Evolutionary conservation across 1,140 invertebrate species (phyloP).

Genomic region (Plectrocnemia conspersa): DNA sequence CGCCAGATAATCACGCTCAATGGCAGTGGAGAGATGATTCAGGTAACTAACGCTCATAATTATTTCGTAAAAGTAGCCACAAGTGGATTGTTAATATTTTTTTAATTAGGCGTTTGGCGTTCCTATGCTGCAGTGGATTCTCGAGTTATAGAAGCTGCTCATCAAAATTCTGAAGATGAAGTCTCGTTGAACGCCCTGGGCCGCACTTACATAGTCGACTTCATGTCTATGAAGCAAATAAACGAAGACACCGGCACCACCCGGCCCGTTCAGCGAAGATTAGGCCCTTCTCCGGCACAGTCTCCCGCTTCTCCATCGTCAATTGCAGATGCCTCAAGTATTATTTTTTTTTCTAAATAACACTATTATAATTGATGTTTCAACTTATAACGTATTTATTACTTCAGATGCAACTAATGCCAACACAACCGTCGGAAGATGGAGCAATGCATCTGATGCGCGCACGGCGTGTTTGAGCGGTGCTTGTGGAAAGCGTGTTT

Average conservation of each 20-base stretch:
- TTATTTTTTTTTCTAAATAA: background rate
- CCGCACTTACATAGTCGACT: conserved; percentile 91
- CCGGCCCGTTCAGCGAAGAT: conserved; percentile 75
- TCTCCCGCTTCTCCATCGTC: conserved; percentile 34
- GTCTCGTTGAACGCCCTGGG: conserved; percentile 87
- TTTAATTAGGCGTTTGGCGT: conserved; percentile 53
- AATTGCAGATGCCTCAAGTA: no score
- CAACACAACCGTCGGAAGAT: conserved; percentile 9
- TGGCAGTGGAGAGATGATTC: conserved; percentile 98
- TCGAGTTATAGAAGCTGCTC: conserved; percentile 76
- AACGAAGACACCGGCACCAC: conserved; percentile 96
- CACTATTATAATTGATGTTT: background rate
- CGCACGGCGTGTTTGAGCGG: conserved; percentile 59
- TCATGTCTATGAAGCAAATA: conserved; percentile 96
- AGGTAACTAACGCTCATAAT: conserved; percentile 52
- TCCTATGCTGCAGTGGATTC: conserved; percentile 63
- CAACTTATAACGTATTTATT: conserved; percentile 3
- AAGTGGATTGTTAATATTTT: background rate
- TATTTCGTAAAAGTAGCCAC: background rate
- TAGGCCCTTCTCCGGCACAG: conserved; percentile 41
- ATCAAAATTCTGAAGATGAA: conserved; percentile 90
- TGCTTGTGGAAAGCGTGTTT: conserved; percentile 46
- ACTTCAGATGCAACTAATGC: conserved; percentile 1
- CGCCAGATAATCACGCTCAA: conserved; percentile 75
- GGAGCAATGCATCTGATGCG: conserved; percentile 49